These are phyloP conservation scores for Mus spicilegus DNA, from an alignment of 2,113 vertebrate species.

Conservation along the genomic window DNA sequence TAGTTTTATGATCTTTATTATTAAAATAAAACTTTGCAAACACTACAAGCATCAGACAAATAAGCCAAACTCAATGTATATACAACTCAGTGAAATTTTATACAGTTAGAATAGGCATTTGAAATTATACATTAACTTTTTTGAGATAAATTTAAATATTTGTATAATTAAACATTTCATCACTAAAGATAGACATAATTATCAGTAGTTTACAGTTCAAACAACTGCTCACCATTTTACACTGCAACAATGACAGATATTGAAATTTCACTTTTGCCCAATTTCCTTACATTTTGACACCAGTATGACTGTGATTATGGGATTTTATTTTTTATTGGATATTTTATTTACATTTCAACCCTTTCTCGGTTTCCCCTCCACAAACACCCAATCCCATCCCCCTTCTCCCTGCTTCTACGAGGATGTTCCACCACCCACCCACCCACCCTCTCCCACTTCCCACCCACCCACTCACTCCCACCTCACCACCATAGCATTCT, in stretches of 20 bases:
- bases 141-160: not conserved
- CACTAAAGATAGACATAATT: not conserved
- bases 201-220: not conserved
- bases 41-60: not conserved
- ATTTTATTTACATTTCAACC: too few relatives aligned
- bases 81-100: too few relatives aligned
- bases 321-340: not conserved
- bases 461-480: too few relatives aligned
- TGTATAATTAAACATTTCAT: not conserved
- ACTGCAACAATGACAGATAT: not conserved
- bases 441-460: too few relatives aligned
- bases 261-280: not conserved
- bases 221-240: not conserved
- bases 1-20: not conserved
- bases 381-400: too few relatives aligned
- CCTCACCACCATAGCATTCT: too few relatives aligned
- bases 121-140: not conserved
- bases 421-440: too few relatives aligned
- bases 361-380: too few relatives aligned
- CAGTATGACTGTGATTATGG: not conserved
- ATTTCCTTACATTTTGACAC: not conserved
- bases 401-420: too few relatives aligned
- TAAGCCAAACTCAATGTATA: too few relatives aligned
- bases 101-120: too few relatives aligned
- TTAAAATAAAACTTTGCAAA: not conserved